Evolutionary conservation across 37 sponge, comb jelly and placozoan species (phyloP).

Genomic region (Halisarca cf. caerulea): DNA sequence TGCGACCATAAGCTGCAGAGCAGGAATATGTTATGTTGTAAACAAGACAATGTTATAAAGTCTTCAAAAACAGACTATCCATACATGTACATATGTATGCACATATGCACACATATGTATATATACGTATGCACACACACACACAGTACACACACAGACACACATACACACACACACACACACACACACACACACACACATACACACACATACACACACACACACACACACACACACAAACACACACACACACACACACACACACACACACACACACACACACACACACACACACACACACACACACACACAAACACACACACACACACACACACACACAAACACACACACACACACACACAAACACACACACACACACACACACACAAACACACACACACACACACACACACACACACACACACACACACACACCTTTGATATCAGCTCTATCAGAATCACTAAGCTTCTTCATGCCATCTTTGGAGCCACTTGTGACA

Average conservation of each 20-base stretch:
- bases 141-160: no score
- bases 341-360: no score
- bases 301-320: no score
- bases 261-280: constrained; percentile 35
- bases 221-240: constrained; percentile 20
- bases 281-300: no score
- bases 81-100: background rate
- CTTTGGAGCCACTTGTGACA: background rate
- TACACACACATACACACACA: constrained; percentile 16
- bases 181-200: no score
- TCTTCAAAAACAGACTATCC: no score
- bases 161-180: no score
- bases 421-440: constrained; percentile 51
- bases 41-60: no score
- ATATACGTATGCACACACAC: background rate
- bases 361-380: background rate
- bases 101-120: background rate
- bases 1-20: constrained; percentile 52
- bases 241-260: constrained; percentile 32
- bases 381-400: constrained; percentile 29
- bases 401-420: constrained; percentile 32
- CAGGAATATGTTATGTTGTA: background rate
- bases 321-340: no score
- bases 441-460: constrained; percentile 53
- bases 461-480: constrained; percentile 22